Evolutionary conservation across 2,888 invertebrate genomes (phyloP).

Genomic region (Abscondita cerata): DNA sequence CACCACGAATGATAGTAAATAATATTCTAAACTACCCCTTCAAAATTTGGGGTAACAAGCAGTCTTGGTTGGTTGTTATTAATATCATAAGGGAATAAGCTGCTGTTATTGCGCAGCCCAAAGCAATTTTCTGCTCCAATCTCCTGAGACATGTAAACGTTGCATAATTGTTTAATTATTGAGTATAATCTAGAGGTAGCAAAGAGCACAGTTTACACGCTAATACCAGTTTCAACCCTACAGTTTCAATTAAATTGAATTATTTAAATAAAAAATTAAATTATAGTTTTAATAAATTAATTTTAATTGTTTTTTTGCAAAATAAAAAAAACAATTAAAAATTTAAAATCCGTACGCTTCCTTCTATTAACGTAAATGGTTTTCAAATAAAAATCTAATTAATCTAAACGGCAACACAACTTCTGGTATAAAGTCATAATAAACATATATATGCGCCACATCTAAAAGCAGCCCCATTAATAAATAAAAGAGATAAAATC

Average conservation of each 20-base stretch:
- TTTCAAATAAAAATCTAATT: constrained; percentile 55
- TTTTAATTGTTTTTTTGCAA: too few species aligned
- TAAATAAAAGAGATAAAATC: constrained; percentile 49
- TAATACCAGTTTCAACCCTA: neutral
- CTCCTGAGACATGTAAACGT: constrained; percentile 58
- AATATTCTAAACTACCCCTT: constrained; percentile 3
- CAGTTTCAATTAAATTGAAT: too few species aligned
- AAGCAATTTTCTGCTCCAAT: constrained; percentile 56
- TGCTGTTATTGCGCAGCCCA: constrained; percentile 58
- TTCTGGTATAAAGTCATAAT: constrained; percentile 54
- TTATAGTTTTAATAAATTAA: too few species aligned
- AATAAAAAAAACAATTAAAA: too few species aligned
- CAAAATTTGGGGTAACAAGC: constrained; percentile 9
- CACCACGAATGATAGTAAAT: neutral
- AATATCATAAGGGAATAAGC: constrained; percentile 61
- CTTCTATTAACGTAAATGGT: constrained; percentile 6
- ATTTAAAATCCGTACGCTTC: constrained; percentile 2
- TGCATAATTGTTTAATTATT: constrained; percentile 62
- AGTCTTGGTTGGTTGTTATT: constrained; percentile 51
- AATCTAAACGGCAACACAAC: constrained; percentile 53
- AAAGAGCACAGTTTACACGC: constrained; percentile 44
- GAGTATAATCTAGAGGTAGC: constrained; percentile 57
- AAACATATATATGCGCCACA: constrained; percentile 46
- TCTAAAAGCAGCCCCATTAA: constrained; percentile 49
- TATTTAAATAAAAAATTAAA: too few species aligned